Base-by-base conservation (phyloP, 2,113 vertebrate species). In the Cyprinus carpio region DNA sequence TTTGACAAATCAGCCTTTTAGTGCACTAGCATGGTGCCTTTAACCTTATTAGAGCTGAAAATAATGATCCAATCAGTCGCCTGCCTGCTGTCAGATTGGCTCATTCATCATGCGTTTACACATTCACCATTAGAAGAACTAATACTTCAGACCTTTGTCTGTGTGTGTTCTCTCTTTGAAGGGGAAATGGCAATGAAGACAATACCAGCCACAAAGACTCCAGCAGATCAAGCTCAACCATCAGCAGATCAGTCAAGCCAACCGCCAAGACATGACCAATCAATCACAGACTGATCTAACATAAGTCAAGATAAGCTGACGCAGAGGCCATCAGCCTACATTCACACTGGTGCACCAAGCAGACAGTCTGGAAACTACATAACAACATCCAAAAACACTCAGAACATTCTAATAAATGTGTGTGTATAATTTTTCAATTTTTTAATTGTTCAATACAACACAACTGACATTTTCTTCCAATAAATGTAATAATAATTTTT, bases 231-330 rank as follows among this genome's bases (percentile, higher is more conserved):
- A 43, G 15, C 40, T 29, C 6, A 58, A 83, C 49, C 27, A 76
- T 58, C 15, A 75, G 6, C n/a, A 60, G 62, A 77, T 86, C 72
- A 75, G 37, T 74, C 27, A 46, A 64, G 37, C 20, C 37, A 11
- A 60, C 69, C 16, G 20, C 51, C 37, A n/a, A 67, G 64, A 60
- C 46, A 7, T 58, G 49, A 54, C 83, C 49, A 75, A 58, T 88
- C 75, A 79, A 71, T 79, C 81, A 75, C 77, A 64, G 56, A 65
- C 27, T 27, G 12, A 83, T 25, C 20, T 11, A 8, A 74, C 67
- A 88, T 80, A 58, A 46, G 51, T 80, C 58, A 62, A 46, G 80
- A 88, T 69, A 74, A 85, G 20, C 1, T 1, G 34, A 78, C 54
- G 62, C 60, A 20, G 64, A 74, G 18, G 29, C 49, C 37, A 75